These are phyloP conservation scores for Eustalomyia histrio DNA, from an alignment of 2,888 invertebrate genomes.

Conservation along the genomic window DNA sequence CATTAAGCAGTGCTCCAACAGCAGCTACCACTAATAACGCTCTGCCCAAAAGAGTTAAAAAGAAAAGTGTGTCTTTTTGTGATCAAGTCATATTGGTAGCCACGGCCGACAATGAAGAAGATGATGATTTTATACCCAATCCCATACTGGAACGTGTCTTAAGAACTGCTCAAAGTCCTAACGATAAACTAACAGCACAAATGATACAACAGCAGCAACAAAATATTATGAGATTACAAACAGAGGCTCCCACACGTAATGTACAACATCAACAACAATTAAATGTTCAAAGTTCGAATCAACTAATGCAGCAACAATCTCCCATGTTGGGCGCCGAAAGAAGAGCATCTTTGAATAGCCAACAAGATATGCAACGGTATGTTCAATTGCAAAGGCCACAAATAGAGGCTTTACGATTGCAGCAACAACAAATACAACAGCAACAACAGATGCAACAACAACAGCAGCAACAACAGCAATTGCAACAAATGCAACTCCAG, in stretches of 20 bases:
- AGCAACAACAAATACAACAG: constrained; percentile 63
- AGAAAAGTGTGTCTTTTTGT: constrained; percentile 96
- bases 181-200: constrained; percentile 80
- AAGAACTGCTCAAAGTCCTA: constrained; percentile 87
- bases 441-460: constrained; percentile 61
- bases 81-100: constrained; percentile 96
- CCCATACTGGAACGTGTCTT: constrained; percentile 92
- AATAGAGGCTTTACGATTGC: constrained; percentile 71
- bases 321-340: constrained; percentile 72
- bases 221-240: constrained; percentile 80
- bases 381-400: constrained; percentile 75
- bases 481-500: constrained; percentile 69
- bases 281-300: constrained; percentile 49
- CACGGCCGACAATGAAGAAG: constrained; percentile 94
- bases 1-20: constrained; percentile 80
- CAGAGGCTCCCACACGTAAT: constrained; percentile 76
- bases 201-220: constrained; percentile 80
- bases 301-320: constrained; percentile 70
- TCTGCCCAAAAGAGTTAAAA: constrained; percentile 85
- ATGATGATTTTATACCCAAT: constrained; percentile 93
- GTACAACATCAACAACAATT: constrained; percentile 68
- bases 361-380: constrained; percentile 76
- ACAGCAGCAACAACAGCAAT: constrained; percentile 58
- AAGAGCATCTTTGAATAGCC: constrained; percentile 66
- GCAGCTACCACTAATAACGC: constrained; percentile 72